These are phyloP conservation scores for Varanus komodoensis DNA, from an alignment of 2,113 vertebrate genomes.

Conservation along the genomic window DNA sequence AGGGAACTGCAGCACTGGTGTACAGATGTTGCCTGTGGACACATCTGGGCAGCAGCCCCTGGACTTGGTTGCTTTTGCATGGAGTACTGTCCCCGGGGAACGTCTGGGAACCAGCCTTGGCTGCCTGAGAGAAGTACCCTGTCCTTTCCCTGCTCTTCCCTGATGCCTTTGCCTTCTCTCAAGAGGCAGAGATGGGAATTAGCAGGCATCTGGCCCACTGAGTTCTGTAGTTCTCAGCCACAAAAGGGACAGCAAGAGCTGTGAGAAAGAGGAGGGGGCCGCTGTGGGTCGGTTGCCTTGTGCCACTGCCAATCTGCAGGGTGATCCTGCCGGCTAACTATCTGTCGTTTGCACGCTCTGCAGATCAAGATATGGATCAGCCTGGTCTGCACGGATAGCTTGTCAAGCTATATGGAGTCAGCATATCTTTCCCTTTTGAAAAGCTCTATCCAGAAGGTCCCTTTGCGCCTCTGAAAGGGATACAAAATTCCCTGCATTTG, in stretches of 20 bases:
- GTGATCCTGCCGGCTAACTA: not conserved
- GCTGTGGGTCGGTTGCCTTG: not conserved
- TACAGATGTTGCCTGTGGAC: not conserved
- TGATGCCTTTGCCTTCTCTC: not conserved
- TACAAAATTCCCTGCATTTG: not conserved
- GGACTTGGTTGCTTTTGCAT: not conserved
- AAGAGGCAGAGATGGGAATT: not conserved
- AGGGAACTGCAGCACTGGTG: not conserved
- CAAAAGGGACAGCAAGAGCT: not conserved
- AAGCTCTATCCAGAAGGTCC: not conserved
- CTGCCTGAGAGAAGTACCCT: not conserved
- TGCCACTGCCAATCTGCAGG: not conserved
- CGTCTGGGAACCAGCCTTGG: not conserved
- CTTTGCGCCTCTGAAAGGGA: not conserved
- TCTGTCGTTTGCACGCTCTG: not conserved
- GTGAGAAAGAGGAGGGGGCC: not conserved
- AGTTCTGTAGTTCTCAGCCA: not conserved
- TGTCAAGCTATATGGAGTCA: not conserved
- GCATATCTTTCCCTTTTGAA: not conserved
- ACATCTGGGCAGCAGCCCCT: not conserved
- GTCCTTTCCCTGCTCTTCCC: not conserved
- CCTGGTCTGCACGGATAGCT: too few relatives aligned
- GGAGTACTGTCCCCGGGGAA: too few relatives aligned
- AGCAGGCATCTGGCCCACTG: not conserved
- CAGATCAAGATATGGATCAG: not conserved